These are phyloP conservation scores for Tiliacea citrago DNA, from an alignment of 2,888 invertebrate genomes.

Conservation along the genomic window DNA sequence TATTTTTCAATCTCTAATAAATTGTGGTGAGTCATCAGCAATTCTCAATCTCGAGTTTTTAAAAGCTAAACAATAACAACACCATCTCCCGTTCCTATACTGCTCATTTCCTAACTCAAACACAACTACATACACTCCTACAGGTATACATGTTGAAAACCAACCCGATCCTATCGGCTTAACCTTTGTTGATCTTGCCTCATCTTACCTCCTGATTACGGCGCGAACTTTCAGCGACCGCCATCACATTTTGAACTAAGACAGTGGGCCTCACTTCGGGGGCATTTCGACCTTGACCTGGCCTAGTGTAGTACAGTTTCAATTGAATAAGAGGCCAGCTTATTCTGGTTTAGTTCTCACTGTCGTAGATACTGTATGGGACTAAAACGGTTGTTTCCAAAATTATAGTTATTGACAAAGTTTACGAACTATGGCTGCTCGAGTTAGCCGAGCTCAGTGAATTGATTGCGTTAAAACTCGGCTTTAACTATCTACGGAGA, in stretches of 20 bases:
- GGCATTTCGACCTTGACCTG: not conserved
- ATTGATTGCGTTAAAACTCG: conserved; percentile 46
- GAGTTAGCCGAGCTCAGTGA: conserved; percentile 30
- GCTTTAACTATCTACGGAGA: conserved; percentile 27
- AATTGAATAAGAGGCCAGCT: too few relatives aligned
- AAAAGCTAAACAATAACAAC: too few relatives aligned
- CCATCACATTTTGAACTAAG: conserved; percentile 24
- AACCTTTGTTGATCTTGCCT: conserved; percentile 38
- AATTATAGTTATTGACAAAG: conserved; percentile 51
- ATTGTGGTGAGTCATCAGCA: too few relatives aligned
- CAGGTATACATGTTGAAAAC: conserved; percentile 6
- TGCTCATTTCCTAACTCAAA: conserved; percentile 24
- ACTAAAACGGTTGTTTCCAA: conserved; percentile 28
- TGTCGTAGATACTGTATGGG: too few relatives aligned
- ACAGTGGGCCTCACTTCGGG: not conserved
- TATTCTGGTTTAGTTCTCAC: too few relatives aligned
- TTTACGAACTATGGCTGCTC: conserved; percentile 26
- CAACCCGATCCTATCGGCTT: conserved; percentile 30
- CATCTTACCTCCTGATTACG: conserved; percentile 23
- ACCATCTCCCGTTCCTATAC: not conserved
- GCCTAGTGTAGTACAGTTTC: not conserved
- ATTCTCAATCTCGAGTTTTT: too few relatives aligned
- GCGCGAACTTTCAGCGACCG: conserved; percentile 23
- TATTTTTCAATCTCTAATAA: too few relatives aligned
- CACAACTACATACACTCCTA: not conserved